Base-by-base conservation (phyloP, 2,888 invertebrate species). In the Zootermopsis nevadensis region DNA sequence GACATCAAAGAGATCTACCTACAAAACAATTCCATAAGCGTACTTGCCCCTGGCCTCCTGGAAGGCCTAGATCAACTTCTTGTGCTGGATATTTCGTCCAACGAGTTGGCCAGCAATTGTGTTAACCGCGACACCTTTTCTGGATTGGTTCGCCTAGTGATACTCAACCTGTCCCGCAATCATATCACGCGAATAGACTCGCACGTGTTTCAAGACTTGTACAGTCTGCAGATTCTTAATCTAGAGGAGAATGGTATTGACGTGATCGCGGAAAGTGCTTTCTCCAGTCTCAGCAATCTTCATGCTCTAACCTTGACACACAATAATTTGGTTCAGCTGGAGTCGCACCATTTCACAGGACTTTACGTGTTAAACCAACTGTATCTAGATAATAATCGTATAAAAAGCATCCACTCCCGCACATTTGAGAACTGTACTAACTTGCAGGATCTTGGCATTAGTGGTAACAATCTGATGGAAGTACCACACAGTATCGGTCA, bases 341-440 rank as follows among this genome's bases (percentile, higher is more conserved):
- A 95, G 87, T 92, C 92, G 67, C 92, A 91, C 86, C 94, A 95
- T 89, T 93, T 96, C 87, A 91, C 93, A 77, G 96, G 95, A 82
- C 91, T 96, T 86, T 93, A 93, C 88, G 94, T 94, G 31, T 89
- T 96, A 84, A 94, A 93, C 87, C 94, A 95, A 88, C 91, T 96
- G 86, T 93, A 94, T 87, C 91, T 96, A 84, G 95, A 96, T 88
- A 92, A 94, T 85, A 96, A 96, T 88, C 91, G 92, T 88, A 93
- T 96, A 86, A 92, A 93, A 81, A 91, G 91, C 87, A 92, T 96
- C 80, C 93, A 95, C 88, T 90, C 92, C 80, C 93, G 93, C 86
- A 93, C 95, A 38, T 95, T 96, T 88, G 93, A 93, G 88, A 96
- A 96, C 89, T 93, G 95, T 87, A 95, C 95, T 15, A 94, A 94